Conservation (phyloP, 92 coral and sea anemone species). For the Plumapathes pennacea region DNA sequence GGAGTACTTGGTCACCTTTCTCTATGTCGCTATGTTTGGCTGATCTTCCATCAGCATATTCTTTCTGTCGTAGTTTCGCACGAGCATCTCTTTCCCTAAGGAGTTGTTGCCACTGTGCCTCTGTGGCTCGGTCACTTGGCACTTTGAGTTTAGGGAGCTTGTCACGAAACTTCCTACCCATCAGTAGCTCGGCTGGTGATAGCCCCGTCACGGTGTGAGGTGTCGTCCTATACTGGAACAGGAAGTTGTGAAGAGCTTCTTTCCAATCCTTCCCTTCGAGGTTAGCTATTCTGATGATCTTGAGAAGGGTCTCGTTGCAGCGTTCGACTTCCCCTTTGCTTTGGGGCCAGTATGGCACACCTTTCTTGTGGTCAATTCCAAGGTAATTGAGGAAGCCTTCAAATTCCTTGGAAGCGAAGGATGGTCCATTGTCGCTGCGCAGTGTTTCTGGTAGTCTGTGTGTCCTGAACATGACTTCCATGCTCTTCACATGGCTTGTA, state of each 20-base stretch:
- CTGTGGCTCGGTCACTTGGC: constrained; percentile 33
- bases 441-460: constrained; percentile 44
- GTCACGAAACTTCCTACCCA: constrained; percentile 59
- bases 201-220: constrained; percentile 56
- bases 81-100: constrained; percentile 49
- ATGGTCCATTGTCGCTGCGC: constrained; percentile 56
- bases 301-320: constrained; percentile 55
- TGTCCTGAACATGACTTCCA: constrained; percentile 43
- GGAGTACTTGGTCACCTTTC: constrained; percentile 48
- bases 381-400: constrained; percentile 56
- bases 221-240: constrained; percentile 54
- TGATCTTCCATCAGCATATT: constrained; percentile 45
- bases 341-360: constrained; percentile 62
- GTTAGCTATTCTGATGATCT: constrained; percentile 46
- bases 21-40: constrained; percentile 27
- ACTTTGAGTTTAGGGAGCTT: constrained; percentile 37
- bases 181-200: constrained; percentile 57
- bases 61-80: constrained; percentile 38
- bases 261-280: constrained; percentile 52
- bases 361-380: constrained; percentile 57
- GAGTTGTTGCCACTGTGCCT: constrained; percentile 50
- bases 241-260: constrained; percentile 43
- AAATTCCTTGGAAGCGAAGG: constrained; percentile 60
- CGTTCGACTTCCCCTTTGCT: constrained; percentile 69
- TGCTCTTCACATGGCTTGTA: constrained; percentile 14